Evolutionary conservation across 2,797 vertebrate species (phyloP).

Genomic region (Protosalanx chinensis): DNA sequence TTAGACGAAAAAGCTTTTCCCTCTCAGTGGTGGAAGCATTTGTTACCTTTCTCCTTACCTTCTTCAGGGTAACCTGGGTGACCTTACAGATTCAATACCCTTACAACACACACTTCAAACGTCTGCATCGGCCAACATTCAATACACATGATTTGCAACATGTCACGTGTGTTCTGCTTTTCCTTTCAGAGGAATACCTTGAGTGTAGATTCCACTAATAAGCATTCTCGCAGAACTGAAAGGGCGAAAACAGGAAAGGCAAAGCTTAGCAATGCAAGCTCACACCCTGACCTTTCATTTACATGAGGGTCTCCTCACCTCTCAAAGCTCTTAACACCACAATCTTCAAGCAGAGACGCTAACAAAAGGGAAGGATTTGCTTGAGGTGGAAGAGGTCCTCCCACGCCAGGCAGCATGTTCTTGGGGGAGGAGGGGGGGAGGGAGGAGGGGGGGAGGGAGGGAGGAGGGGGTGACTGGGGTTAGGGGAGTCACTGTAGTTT

Average conservation of each 20-base stretch:
- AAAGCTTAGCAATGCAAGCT: conserved; percentile 18
- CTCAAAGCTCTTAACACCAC: conserved; percentile 15
- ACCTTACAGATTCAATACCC: conserved; percentile 19
- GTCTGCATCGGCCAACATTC: conserved; percentile 13
- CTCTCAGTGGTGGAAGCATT: background rate
- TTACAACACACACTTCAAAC: conserved; percentile 15
- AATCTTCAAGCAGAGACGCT: background rate
- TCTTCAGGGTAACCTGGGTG: background rate
- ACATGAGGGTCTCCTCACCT: conserved; percentile 55
- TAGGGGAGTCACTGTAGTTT: background rate
- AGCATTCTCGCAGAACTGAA: conserved; percentile 24
- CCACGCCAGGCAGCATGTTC: conserved; percentile 7
- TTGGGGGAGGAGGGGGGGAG: background rate
- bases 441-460: background rate
- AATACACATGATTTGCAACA: conserved; percentile 29
- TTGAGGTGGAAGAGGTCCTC: conserved; percentile 5
- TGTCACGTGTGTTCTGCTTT: conserved; percentile 14
- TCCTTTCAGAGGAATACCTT: conserved; percentile 12
- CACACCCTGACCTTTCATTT: conserved; percentile 43
- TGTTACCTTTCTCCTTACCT: background rate
- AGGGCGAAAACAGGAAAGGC: conserved; percentile 30
- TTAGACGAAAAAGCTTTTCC: background rate
- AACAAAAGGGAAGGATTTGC: conserved; percentile 22
- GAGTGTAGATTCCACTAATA: conserved; percentile 27
- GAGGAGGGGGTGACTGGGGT: background rate